A percentile compares a stretch with the other conserved stretches of the same genome.
Evolutionary conservation across 1,140 invertebrate species (phyloP).

Genomic region (Pectinophora gossypiella): DNA sequence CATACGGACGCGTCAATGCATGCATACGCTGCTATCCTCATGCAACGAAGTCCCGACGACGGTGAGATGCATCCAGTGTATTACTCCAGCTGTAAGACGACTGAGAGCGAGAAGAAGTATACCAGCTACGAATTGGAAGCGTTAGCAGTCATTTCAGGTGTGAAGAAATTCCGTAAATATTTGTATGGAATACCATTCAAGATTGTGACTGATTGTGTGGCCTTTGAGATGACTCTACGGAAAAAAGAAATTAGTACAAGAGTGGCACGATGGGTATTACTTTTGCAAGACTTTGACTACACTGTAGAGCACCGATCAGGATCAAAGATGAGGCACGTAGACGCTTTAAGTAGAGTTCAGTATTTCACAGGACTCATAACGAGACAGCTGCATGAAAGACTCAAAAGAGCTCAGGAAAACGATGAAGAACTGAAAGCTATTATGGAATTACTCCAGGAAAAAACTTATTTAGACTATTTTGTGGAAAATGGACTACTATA

Average conservation of each 20-base stretch:
- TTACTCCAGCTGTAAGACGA: constrained; percentile 36
- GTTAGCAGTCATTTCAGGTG: constrained; percentile 31
- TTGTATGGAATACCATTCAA: constrained; percentile 45
- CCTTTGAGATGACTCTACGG: constrained; percentile 28
- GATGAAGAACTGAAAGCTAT: too few species aligned
- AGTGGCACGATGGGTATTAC: constrained; percentile 45
- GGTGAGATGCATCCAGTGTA: constrained; percentile 20
- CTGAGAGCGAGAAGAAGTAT: too few species aligned
- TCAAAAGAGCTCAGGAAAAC: too few species aligned
- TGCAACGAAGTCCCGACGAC: constrained; percentile 19
- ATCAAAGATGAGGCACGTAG: constrained; percentile 39
- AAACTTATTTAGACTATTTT: too few species aligned
- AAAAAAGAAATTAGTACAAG: constrained; percentile 38
- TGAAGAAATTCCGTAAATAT: constrained; percentile 42
- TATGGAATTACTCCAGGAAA: too few species aligned
- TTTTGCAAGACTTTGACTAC: constrained; percentile 36
- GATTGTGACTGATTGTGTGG: constrained; percentile 47
- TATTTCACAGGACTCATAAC: too few species aligned
- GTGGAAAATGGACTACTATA: too few species aligned
- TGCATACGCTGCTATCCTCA: constrained; percentile 34
- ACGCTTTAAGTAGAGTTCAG: constrained; percentile 45
- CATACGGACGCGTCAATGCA: constrained; percentile 23
- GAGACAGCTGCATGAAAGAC: too few species aligned
- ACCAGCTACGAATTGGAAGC: constrained; percentile 65
- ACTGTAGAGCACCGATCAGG: constrained; percentile 40